Conservation (phyloP, 2,888 invertebrate species). For the Amiota mariae region DNA sequence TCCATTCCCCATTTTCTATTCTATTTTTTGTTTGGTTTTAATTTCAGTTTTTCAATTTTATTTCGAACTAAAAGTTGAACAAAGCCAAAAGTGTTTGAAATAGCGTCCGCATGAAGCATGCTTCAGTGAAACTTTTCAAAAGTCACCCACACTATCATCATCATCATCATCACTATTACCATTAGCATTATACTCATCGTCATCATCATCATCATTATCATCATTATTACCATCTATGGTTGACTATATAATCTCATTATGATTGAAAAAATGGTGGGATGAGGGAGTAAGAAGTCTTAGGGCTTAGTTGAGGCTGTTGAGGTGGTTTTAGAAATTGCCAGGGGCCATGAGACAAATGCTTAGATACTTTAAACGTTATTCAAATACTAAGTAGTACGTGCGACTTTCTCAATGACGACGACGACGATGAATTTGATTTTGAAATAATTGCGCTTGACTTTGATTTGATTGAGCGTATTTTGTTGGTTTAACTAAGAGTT, state of each 20-base stretch:
- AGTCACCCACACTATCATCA: background rate
- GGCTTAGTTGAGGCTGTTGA: background rate
- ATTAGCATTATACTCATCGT: too few species aligned
- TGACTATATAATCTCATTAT: too few species aligned
- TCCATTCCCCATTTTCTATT: background rate
- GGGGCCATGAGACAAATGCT: background rate
- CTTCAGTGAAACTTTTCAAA: conserved; percentile 17
- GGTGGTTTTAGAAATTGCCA: background rate
- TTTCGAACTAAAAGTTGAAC: conserved; percentile 55
- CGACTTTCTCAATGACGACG: conserved; percentile 48
- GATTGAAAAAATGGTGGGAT: background rate
- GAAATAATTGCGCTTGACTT: conserved; percentile 63
- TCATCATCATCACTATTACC: too few species aligned
- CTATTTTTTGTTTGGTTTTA: background rate
- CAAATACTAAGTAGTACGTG: conserved; percentile 48
- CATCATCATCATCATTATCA: too few species aligned
- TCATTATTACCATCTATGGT: too few species aligned
- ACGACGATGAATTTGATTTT: conserved; percentile 62
- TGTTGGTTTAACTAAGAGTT: background rate
- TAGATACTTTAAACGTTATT: conserved; percentile 54
- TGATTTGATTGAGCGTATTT: conserved; percentile 53
- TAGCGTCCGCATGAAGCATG: conserved; percentile 43
- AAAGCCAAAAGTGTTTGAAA: conserved; percentile 45
- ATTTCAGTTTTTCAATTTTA: conserved; percentile 61
- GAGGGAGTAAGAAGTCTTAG: background rate